Percentiles rank a stretch among this genome's conserved stretches.
Conservation (phyloP, 2,113 vertebrate species). For the Phylloscopus trochilus region DNA sequence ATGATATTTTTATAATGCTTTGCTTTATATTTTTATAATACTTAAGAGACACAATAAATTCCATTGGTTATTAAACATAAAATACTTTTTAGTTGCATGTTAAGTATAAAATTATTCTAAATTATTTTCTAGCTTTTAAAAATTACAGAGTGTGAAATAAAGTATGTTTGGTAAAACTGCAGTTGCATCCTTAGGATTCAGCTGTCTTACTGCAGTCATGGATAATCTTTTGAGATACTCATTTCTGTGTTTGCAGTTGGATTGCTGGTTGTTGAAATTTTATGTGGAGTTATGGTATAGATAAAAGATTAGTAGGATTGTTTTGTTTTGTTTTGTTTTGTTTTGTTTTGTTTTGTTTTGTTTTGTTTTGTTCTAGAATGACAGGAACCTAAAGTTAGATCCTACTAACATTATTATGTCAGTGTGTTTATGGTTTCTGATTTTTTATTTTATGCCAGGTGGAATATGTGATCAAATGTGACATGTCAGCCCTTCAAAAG, state of each 20-base stretch:
- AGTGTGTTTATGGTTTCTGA: neutral
- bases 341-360: neutral
- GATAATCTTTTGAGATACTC: neutral
- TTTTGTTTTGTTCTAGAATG: neutral
- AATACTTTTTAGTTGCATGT: neutral
- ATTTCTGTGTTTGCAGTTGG: neutral
- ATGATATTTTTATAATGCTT: neutral
- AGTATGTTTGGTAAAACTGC: neutral
- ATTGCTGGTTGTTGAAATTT: neutral
- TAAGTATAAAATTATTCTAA: neutral
- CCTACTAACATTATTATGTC: neutral
- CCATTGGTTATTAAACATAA: neutral
- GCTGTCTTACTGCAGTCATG: neutral
- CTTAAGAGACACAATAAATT: neutral
- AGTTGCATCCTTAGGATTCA: neutral
- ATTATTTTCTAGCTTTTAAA: neutral
- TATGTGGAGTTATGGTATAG: neutral
- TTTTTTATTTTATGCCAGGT: constrained; percentile 75
- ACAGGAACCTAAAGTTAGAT: neutral
- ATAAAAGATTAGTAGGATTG: neutral
- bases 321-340: neutral
- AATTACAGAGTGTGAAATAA: neutral
- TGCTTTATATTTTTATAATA: neutral
- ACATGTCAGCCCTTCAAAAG: constrained; percentile 98
- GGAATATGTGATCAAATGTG: constrained; percentile 97